Conservation (phyloP, 2,888 invertebrate genomes). For the Celastrina argiolus region DNA sequence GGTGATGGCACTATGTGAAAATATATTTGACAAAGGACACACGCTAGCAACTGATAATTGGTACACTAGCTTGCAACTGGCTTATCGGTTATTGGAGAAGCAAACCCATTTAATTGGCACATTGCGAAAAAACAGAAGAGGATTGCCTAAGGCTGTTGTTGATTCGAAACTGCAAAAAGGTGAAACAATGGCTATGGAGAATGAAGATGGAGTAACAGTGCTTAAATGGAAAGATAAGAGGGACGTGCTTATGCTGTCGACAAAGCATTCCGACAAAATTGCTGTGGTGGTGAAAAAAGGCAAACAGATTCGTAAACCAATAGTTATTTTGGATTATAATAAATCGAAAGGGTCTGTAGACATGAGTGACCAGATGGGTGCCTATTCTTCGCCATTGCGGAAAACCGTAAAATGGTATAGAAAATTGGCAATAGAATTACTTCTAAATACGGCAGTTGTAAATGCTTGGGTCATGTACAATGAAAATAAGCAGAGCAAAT, state of each 20-base stretch:
- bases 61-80: too few species aligned
- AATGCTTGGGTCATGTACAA: slow-evolving; percentile 32
- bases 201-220: slow-evolving; percentile 38
- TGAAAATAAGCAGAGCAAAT: too few species aligned
- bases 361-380: slow-evolving; percentile 43
- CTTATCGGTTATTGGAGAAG: too few species aligned
- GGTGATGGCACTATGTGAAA: too few species aligned
- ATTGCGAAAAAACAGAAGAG: too few species aligned
- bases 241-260: slow-evolving; percentile 39
- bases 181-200: slow-evolving; percentile 38
- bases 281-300: slow-evolving; percentile 33
- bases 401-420: slow-evolving; percentile 47
- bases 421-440: slow-evolving; percentile 44
- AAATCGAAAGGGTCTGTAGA: slow-evolving; percentile 43
- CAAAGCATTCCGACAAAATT: slow-evolving; percentile 40
- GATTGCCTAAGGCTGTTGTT: slow-evolving; percentile 41
- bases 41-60: too few species aligned
- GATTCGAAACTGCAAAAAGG: slow-evolving; percentile 40
- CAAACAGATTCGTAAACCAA: slow-evolving; percentile 34
- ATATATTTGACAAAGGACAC: too few species aligned
- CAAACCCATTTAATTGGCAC: too few species aligned
- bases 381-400: slow-evolving; percentile 40
- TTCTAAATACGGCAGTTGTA: slow-evolving; percentile 40
- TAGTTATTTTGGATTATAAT: slow-evolving; percentile 41
- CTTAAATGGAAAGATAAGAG: slow-evolving; percentile 39